Base-by-base conservation (phyloP, 2,888 invertebrate genomes). In the Glaucopsyche alexis region DNA sequence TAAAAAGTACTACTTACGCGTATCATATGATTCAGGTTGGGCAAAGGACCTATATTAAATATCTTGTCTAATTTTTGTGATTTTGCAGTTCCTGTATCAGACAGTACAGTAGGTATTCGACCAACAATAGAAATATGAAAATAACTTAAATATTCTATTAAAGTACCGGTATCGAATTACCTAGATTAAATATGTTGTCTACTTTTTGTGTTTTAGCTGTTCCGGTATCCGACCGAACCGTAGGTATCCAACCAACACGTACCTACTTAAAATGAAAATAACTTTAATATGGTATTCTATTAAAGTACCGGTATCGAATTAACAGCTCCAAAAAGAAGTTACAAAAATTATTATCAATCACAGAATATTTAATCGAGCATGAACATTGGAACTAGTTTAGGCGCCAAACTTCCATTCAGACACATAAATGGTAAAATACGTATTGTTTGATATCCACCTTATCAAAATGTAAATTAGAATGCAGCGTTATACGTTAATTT, bases 381-480 rank as follows among this genome's bases (percentile, higher is more conserved):
- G 13, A 38, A 29, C 14, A 19, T 55, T 11, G 11, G 55, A 55
- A 55, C 16, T 55, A 60, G 60, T 60, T 60, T 60, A 14, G 2
- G 5, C 7, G 7, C 29, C 14, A 60, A 29, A 38, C 13, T 60
- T 29, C 29, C 60, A 60, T 13, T 29, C 29, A 38, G 60, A 38
- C 19, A 13, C 47, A 19, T 19, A 55, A 55, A 19, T 19, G 9
- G 9, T 19, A 19, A 65, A 65, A 40, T 40, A 55, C 55, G 16
- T 29, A 9, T 14, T 60, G 60, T 60, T 38, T 60, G 60, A 47
- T 47, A 47, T 47, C 9, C 16, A 60, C 13, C 60, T 47, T 69
- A 69, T 69, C 69, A 13, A 69, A 69, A 69, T 69, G 69, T 69
- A 69, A 69, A 69, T 69, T 47, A 45, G 14, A 69, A 29, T 69